Evolutionary conservation across 2,888 invertebrate species (phyloP), one percentile per base, ranked within the genome.

Genomic region (Ganaspis brasiliensis): DNA sequence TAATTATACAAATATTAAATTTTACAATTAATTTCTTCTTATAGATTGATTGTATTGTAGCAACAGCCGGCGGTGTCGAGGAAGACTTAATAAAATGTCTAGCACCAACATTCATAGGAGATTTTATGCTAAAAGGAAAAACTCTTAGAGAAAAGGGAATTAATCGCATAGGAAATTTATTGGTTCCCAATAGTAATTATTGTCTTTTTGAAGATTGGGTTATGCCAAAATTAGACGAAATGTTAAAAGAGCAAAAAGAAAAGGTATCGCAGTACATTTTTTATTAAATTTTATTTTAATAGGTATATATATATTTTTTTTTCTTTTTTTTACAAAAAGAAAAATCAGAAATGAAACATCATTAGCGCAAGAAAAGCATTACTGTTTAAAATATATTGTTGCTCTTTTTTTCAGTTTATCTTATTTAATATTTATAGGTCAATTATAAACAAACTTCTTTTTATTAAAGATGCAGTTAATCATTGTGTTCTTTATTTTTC

Each of bases 11-110:
- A 24, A 24, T 9, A 21, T 55, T 35, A 59, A 35, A 45, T 8
- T 37, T 55, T 55, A 12, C 26, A 31, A 77, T 72, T 16, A 35
- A 26, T 63, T n/a, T 24, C 5, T 45, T 6, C 81, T 79, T 87
- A 75, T 87, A 96, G 94, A 95, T 99, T 40, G 99, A 99, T 92
- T 98, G 98, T 89, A 94, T 99, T 81, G 99, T 99, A 0, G 97
- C 99, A 0, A 98, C 98, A 12, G 99, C 99, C 0, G 99, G 99
- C 0, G 99, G 99, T 0, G 94, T 99, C 0, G 99, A 99, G 91
- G 99, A 99, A 92, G 99, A 99, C 92, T 95, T 99, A 61, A 99
- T 99, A 57, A 99, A 99, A 93, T 99, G 99, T 90, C 93, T 99
- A 74, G 98, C 97, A 1, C 97, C 98, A 0, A 99, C 99, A 0